Evolutionary conservation across 2,797 vertebrate genomes (phyloP), one percentile per base, ranked within the genome.

Genomic region (Ibycter americanus): DNA sequence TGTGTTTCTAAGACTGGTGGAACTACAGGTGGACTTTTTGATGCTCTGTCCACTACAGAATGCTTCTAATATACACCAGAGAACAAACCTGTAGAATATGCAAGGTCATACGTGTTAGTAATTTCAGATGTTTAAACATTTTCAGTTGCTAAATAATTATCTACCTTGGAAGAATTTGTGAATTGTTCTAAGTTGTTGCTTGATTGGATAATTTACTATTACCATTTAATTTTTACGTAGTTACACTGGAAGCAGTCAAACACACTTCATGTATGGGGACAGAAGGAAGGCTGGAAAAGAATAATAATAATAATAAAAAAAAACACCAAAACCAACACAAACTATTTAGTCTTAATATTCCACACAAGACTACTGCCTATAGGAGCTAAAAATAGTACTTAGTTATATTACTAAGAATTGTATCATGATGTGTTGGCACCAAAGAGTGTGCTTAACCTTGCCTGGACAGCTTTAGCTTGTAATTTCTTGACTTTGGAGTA

Each of bases 191-290:
- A 89, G 55, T 20, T 14, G 7, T 73, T 87, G 9, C 31, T 87
- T 89, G 81, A 94, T 70, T 93, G 86, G 51, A 62, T 76, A 92
- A 89, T 89, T 96, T 44, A 77, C 26, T 90, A 61, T 68, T 90
- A 38, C 29, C 8, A 2, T 92, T 92, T 91, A 77, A 89, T 94
- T 87, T 80, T 90, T 90, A 89, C 32, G 54, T 66, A 80, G 51
- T 95, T 47, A 59, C 40, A 77, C 26, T 93, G 70, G 58, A 93
- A 92, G 46, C 26, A 78, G 68, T 87, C 92, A 90, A 79, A 67
- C 68, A 31, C 15, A 31, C 19, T 56, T 68, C 25, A 42, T 32
- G 26, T 14, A 29, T 2, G 3, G 20, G 15, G 6, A 2, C 82
- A 8, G 16, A 83, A 83, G 44, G 32, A 90, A 87, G 12, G 18